These are phyloP conservation scores for Drosophila stalkeri DNA, from an alignment of 2,888 invertebrate species.

Conservation along the genomic window DNA sequence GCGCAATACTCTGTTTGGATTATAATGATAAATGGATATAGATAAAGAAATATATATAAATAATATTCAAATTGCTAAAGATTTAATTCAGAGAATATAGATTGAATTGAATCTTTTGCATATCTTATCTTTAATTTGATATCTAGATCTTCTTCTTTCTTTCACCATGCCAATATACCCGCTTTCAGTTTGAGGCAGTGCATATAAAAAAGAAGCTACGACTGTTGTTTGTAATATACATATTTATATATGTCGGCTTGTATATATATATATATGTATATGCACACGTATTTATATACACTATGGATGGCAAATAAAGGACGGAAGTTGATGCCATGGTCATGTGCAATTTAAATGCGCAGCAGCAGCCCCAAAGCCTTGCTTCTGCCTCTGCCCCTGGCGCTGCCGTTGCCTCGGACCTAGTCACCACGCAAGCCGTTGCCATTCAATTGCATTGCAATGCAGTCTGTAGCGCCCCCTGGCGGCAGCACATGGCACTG, in stretches of 20 bases:
- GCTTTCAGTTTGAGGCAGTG: background rate
- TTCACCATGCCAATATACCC: background rate
- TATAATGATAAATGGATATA: background rate
- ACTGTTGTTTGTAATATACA: constrained; percentile 40
- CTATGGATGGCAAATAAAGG: constrained; percentile 42
- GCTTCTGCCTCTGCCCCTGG: too few relatives aligned
- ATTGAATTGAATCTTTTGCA: background rate
- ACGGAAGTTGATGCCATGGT: constrained; percentile 78
- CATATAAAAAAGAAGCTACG: constrained; percentile 11
- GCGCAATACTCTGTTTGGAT: background rate
- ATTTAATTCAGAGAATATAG: background rate
- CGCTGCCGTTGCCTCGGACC: background rate
- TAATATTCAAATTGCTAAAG: background rate
- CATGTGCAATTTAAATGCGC: constrained; percentile 80
- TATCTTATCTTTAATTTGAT: too few relatives aligned
- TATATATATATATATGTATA: constrained; percentile 14
- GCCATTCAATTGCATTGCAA: constrained; percentile 78
- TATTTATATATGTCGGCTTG: constrained; percentile 2
- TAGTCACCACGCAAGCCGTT: constrained; percentile 41
- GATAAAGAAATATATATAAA: background rate
- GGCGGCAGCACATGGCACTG: constrained; percentile 67
- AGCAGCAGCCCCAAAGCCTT: constrained; percentile 25
- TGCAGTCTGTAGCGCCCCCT: constrained; percentile 60
- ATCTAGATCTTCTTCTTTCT: too few relatives aligned
- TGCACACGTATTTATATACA: constrained; percentile 18